Base-by-base conservation (phyloP, 2,888 invertebrate species). In the Epirrhoe tristata region DNA sequence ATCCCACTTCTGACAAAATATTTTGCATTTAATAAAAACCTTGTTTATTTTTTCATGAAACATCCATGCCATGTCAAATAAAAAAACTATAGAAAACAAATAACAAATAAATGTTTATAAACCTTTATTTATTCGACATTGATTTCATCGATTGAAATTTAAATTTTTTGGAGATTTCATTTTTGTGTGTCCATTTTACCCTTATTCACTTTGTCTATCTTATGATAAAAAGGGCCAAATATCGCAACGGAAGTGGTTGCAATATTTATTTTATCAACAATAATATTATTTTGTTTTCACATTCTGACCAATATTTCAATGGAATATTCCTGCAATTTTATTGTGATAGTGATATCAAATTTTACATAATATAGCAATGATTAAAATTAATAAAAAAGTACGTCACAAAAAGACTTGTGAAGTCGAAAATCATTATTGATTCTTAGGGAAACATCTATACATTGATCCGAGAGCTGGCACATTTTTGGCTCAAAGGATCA, bases 1-100 rank as follows among this genome's bases (percentile, higher is more conserved):
- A 85, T 85, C 85, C 84, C 85, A 85, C 85, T 85, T 85, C 85
- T 85, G 84, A 85, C 85, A 81, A 58, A 39, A 53, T 7, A 12
- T 43, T 39, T 55, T 54, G 8, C 14, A 54, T 6, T 63, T 32
- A n/a, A n/a, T n/a, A 1, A 8, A 24, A 10, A 24, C n/a, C 4
- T 59, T 10, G 7, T 31, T 53, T n/a, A 7, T 59, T 10, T n/a
- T 53, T n/a, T 4, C 8, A 1, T 10, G 3, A 39, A 12, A 43
- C 34, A 55, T 31, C 8, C 5, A 39, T 4, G 52, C 3, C 32
- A 32, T 6, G 6, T 6, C 36, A 36, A 6, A 8, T 36, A 36
- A 36, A 8, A 7, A 36, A 36, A 36, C 1, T 7, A 36, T 36
- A 6, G 1, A 39, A 39, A 10, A 39, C 3, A 43, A 12, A 12